A percentile compares a stretch with the other conserved stretches of the same genome.
These are phyloP conservation scores for Turnix velox DNA, from an alignment of 2,113 vertebrate genomes.

Conservation along the genomic window DNA sequence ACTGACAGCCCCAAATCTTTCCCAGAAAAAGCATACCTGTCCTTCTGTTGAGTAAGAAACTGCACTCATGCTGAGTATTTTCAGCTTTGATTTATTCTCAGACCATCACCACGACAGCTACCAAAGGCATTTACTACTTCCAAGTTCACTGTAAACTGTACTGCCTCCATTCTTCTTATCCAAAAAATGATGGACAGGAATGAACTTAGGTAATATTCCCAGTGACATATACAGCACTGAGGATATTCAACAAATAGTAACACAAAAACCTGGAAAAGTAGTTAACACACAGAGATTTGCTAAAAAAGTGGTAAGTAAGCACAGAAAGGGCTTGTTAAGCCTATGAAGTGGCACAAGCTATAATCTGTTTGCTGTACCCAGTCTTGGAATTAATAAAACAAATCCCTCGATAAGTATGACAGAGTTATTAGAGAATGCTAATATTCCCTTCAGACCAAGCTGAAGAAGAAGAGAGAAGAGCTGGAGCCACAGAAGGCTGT, in stretches of 20 bases:
- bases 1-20: no score
- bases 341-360: slow-evolving; percentile 9
- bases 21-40: not conserved
- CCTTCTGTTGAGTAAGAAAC: not conserved
- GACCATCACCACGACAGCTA: not conserved
- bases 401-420: slow-evolving; percentile 67
- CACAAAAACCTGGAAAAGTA: not conserved
- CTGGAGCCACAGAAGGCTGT: not conserved
- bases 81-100: not conserved
- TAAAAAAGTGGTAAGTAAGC: not conserved
- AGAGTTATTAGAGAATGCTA: slow-evolving; percentile 67
- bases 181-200: not conserved
- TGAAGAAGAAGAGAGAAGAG: slow-evolving; percentile 25
- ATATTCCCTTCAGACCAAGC: slow-evolving; percentile 54
- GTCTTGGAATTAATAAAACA: slow-evolving; percentile 73
- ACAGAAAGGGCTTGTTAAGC: slow-evolving; percentile 17
- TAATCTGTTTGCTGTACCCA: slow-evolving; percentile 61
- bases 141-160: not conserved
- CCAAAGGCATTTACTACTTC: not conserved
- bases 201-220: not conserved
- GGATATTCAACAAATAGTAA: slow-evolving; percentile 28
- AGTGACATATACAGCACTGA: not conserved
- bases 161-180: not conserved
- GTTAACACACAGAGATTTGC: not conserved
- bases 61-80: not conserved